A percentile compares a stretch with the other conserved stretches of the same genome.
Conservation (phyloP, 2,113 vertebrate species). For the Ibidorhyncha struthersii region DNA sequence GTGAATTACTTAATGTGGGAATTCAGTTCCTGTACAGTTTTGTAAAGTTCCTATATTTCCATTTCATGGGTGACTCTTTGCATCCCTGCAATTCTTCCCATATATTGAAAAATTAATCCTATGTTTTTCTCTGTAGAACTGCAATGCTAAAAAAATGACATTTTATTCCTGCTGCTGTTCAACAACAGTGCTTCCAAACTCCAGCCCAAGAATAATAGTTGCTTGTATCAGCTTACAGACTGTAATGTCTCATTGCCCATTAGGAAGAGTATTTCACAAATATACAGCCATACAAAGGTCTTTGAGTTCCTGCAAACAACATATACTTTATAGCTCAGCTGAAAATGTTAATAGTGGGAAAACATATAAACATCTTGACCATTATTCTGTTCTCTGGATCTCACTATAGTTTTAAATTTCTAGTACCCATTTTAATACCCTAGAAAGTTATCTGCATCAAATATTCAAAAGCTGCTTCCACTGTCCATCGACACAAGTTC, state of each 20-base stretch:
- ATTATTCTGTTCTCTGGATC: background rate
- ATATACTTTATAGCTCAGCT: background rate
- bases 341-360: background rate
- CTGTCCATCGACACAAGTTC: background rate
- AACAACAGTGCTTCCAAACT: background rate
- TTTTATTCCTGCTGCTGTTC: background rate
- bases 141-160: background rate
- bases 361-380: background rate
- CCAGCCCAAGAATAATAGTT: background rate
- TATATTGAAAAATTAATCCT: background rate
- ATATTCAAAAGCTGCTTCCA: slow-evolving; percentile 31
- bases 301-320: background rate
- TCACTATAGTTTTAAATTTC: background rate
- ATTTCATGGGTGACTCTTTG: background rate
- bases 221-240: background rate
- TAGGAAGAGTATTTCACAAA: background rate
- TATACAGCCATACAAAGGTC: background rate
- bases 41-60: background rate
- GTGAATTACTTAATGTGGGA: background rate
- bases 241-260: background rate
- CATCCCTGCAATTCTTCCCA: background rate
- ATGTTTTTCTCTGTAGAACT: background rate
- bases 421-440: background rate
- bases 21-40: background rate
- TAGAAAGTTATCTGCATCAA: slow-evolving; percentile 10